Percentiles rank a stretch among this genome's conserved stretches.
Conservation (phyloP, 2,113 vertebrate species). For the Podocnemis expansa region DNA sequence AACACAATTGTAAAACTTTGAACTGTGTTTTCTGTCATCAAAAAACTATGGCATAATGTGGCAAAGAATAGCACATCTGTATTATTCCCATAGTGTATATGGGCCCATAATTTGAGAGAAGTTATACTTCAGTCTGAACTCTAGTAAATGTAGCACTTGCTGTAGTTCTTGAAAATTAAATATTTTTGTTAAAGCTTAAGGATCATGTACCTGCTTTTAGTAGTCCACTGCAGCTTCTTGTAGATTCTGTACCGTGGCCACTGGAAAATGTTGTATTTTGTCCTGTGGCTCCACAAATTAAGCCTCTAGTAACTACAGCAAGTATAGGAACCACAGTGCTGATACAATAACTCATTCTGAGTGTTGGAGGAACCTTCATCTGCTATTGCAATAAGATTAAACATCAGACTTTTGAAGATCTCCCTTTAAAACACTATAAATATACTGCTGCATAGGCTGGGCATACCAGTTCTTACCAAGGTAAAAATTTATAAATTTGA, state of each 20-base stretch:
- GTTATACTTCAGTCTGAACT: not conserved
- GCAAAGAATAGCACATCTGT: not conserved
- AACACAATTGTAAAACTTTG: not conserved
- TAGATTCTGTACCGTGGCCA: not conserved
- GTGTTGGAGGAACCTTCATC: conserved; percentile 3
- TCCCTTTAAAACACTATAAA: not conserved
- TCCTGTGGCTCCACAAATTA: conserved; percentile 11
- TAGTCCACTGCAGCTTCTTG: not conserved
- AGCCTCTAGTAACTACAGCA: not conserved
- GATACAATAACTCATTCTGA: not conserved
- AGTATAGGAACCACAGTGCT: not conserved
- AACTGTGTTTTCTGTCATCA: not conserved
- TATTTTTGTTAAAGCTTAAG: not conserved
- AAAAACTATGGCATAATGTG: not conserved
- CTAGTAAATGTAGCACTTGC: not conserved
- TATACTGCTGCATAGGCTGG: not conserved
- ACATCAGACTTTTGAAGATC: not conserved
- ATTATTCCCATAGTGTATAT: not conserved
- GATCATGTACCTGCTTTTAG: not conserved
- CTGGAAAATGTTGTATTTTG: conserved; percentile 40
- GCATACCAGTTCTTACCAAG: not conserved
- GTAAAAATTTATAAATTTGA: not conserved
- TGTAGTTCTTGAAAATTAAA: not conserved
- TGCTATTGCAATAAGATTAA: not conserved
- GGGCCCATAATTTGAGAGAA: not conserved